Evolutionary conservation across 2,797 vertebrate genomes (phyloP), one percentile per base, ranked within the genome.

Genomic region (Hylomyscus alleni): DNA sequence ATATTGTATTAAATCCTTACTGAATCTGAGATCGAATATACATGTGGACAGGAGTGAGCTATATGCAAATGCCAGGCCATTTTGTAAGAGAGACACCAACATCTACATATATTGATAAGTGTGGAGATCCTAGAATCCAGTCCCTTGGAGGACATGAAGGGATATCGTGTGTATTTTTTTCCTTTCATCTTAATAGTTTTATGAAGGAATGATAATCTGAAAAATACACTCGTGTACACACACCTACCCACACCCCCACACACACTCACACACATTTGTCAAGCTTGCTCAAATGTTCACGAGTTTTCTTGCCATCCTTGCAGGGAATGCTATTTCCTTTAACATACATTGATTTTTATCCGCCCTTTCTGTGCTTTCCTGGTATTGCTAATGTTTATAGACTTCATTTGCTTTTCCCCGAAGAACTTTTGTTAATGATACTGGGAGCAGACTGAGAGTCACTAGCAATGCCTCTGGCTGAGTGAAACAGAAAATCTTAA

Each of bases 371-470:
- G 62, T 47, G 3, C 56, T 86, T 62, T 91, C 65, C 12, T 40
- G 29, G 58, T 29, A 65, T 90, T n/a, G 72, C 76, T 89, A 85
- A 98, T n/a, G 72, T 58, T 83, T 92, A 73, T 93, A 69, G 75
- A 87, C 92, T 96, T 94, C 72, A 67, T 91, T 95, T 93, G 78
- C 95, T 95, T 94, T 95, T 87, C 94, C 90, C 85, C 26, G n/a
- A 92, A 95, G 96, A 97, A 94, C 73, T 88, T 92, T 82, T 67
- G 90, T 96, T 96, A 96, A 96, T 91, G 89, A 87, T 34, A 31
- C 50, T 77, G 84, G 11, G 8, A 97, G 89, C 31, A 88, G 89
- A 84, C 72, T 19, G 60, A 76, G 94, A 92, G 52, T 96, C 69
- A 67, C 80, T 19, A 54, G 76, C 22, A 24, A 1, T 62, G 82